These are phyloP conservation scores for Lepidochrysops patricia DNA, from an alignment of 2,888 invertebrate genomes.

Conservation along the genomic window DNA sequence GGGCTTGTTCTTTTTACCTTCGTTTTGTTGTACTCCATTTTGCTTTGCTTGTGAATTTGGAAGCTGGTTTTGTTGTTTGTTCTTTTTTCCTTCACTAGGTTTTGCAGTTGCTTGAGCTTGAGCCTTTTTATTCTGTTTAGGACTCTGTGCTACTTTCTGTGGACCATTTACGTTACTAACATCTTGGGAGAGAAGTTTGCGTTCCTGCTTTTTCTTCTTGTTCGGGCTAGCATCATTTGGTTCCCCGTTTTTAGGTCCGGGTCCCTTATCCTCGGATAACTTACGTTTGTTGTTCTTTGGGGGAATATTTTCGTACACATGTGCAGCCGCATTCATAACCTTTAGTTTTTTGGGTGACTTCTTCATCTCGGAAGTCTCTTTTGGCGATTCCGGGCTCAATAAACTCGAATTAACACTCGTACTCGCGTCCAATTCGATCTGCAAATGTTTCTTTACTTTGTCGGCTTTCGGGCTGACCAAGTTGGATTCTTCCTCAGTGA, in stretches of 20 bases:
- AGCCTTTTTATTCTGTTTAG: constrained; percentile 7
- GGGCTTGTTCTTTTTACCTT: neutral
- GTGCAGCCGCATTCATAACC: neutral
- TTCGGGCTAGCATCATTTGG: constrained; percentile 41
- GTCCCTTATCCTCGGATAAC: constrained; percentile 18
- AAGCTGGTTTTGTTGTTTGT: neutral
- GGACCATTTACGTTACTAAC: neutral
- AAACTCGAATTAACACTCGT: constrained; percentile 8
- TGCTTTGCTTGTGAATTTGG: neutral
- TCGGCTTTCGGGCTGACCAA: constrained; percentile 48
- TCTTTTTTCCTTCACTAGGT: neutral
- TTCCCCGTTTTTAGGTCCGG: constrained; percentile 16
- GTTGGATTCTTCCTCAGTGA: constrained; percentile 36
- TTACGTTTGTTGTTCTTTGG: constrained; percentile 3
- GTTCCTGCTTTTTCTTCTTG: constrained; percentile 22
- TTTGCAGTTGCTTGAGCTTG: neutral
- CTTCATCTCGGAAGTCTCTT: constrained; percentile 21
- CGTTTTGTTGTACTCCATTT: neutral
- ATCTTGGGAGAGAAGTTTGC: constrained; percentile 18
- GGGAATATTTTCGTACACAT: constrained; percentile 16
- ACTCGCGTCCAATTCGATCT: constrained; percentile 42
- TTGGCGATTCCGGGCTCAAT: constrained; percentile 30
- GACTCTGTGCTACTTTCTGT: constrained; percentile 13
- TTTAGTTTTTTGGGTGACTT: constrained; percentile 13
- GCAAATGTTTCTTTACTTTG: constrained; percentile 59